phyloP scores from a whole-genome alignment of 1,140 invertebrate genomes.

The Cataglyphis hispanica region DNA sequence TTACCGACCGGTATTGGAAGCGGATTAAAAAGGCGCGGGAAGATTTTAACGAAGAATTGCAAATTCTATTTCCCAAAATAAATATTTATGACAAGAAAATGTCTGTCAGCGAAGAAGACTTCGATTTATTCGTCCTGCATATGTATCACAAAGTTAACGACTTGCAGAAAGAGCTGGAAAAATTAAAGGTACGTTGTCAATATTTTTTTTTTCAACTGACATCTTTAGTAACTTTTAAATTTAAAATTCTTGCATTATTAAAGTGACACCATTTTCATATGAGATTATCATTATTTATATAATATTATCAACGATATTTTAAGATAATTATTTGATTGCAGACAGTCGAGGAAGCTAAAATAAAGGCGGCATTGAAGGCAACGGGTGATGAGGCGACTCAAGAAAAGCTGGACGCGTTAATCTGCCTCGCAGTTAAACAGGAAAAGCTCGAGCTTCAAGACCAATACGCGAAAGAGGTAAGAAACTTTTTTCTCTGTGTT shows the following conservation, averaged over 20 bases:
- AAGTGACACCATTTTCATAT: not conserved
- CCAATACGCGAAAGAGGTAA: conserved; percentile 81
- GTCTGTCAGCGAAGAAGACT: conserved; percentile 88
- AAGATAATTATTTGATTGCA: conserved; percentile 81
- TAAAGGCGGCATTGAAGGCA: conserved; percentile 89
- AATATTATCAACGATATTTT: not conserved
- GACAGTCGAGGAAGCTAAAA: conserved; percentile 88
- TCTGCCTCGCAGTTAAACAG: conserved; percentile 78
- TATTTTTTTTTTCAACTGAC: conserved; percentile 5
- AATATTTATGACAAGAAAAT: conserved; percentile 89
- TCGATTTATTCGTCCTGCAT: conserved; percentile 90
- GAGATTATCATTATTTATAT: too few relatives aligned
- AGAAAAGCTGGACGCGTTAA: conserved; percentile 80
- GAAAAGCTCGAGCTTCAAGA: conserved; percentile 80
- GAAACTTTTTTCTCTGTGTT: conserved; percentile 14
- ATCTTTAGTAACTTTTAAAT: not conserved
- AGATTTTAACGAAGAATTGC: conserved; percentile 91
- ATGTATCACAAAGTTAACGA: conserved; percentile 89
- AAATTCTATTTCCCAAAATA: conserved; percentile 90
- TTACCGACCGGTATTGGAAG: conserved; percentile 91
- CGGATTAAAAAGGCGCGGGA: conserved; percentile 89
- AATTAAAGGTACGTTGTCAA: conserved; percentile 85
- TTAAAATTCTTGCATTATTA: not conserved
- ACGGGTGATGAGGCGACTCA: conserved; percentile 83
- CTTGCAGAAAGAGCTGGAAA: conserved; percentile 91